phyloP scores from a whole-genome alignment of 1,140 invertebrate genomes.

The Drosophila pectinifera region DNA sequence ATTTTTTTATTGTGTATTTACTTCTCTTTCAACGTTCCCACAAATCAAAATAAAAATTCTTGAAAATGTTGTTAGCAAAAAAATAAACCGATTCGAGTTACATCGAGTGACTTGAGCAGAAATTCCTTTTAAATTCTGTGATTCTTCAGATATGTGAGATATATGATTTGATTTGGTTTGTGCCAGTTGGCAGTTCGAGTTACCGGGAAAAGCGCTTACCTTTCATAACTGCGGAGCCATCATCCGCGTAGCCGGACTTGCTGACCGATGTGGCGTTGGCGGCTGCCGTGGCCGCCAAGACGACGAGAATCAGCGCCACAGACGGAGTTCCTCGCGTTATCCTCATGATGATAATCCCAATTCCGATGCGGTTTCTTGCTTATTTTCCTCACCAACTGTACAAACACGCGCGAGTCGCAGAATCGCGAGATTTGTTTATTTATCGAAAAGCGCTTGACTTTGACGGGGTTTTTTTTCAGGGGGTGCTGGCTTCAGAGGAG shows the following conservation, averaged over 20 bases:
- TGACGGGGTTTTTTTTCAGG: background rate
- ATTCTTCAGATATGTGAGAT: background rate
- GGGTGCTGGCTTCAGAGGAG: background rate
- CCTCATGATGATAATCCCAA: conserved; percentile 33
- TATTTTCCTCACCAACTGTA: conserved; percentile 40
- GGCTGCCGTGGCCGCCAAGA: conserved; percentile 18
- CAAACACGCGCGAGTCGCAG: conserved; percentile 29
- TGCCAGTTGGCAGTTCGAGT: conserved; percentile 22
- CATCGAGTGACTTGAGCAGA: background rate
- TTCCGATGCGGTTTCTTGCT: conserved; percentile 18
- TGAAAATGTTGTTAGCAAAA: background rate
- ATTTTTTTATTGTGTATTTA: background rate
- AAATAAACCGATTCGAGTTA: conserved; percentile 2
- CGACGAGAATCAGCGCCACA: conserved; percentile 39
- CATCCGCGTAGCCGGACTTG: conserved; percentile 78
- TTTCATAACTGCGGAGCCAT: conserved; percentile 73
- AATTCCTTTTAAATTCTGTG: conserved; percentile 18
- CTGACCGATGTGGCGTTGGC: conserved; percentile 34
- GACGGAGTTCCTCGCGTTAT: conserved; percentile 15
- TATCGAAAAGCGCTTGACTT: conserved; percentile 16
- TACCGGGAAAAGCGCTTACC: conserved; percentile 65
- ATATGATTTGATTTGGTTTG: conserved; percentile 4
- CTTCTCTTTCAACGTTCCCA: background rate
- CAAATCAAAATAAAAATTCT: background rate
- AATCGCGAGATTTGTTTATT: conserved; percentile 39